Evolutionary conservation across 2,888 invertebrate species (phyloP).

Genomic region (Cheilosia vernalis): DNA sequence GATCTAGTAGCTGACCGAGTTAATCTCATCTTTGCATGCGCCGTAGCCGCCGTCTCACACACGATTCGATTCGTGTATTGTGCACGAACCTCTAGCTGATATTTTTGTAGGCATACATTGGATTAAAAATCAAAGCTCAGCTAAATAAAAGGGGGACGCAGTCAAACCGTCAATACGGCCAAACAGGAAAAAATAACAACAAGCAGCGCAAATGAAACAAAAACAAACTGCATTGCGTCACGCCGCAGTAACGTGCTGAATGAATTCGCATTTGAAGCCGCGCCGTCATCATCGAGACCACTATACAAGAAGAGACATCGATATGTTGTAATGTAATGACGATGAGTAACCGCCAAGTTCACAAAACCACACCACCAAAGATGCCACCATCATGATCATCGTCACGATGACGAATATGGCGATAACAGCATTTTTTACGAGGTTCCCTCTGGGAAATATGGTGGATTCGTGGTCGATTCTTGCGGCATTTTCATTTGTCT

Average conservation of each 20-base stretch:
- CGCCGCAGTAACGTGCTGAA: conserved; percentile 21
- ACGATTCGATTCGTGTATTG: neutral
- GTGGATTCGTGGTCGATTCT: conserved; percentile 41
- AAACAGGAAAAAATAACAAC: neutral
- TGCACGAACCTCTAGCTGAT: conserved; percentile 12
- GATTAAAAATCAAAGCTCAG: conserved; percentile 21
- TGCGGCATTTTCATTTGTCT: conserved; percentile 35
- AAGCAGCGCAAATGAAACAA: conserved; percentile 40
- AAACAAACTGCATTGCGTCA: conserved; percentile 59
- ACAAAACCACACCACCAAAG: conserved; percentile 45
- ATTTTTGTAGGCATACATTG: neutral
- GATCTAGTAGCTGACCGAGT: neutral
- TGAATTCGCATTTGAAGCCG: conserved; percentile 42
- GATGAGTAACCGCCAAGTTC: conserved; percentile 56
- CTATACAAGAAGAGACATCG: conserved; percentile 21
- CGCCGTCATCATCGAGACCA: neutral
- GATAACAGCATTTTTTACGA: conserved; percentile 61
- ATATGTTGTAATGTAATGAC: conserved; percentile 20
- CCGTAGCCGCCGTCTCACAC: neutral
- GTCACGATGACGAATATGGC: conserved; percentile 47
- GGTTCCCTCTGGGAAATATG: conserved; percentile 51
- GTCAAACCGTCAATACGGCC: neutral
- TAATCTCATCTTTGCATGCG: conserved; percentile 52
- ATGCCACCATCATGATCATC: conserved; percentile 42
- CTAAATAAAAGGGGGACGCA: neutral